Evolutionary conservation across 2,113 vertebrate species (phyloP).

Genomic region (Apaloderma vittatum): DNA sequence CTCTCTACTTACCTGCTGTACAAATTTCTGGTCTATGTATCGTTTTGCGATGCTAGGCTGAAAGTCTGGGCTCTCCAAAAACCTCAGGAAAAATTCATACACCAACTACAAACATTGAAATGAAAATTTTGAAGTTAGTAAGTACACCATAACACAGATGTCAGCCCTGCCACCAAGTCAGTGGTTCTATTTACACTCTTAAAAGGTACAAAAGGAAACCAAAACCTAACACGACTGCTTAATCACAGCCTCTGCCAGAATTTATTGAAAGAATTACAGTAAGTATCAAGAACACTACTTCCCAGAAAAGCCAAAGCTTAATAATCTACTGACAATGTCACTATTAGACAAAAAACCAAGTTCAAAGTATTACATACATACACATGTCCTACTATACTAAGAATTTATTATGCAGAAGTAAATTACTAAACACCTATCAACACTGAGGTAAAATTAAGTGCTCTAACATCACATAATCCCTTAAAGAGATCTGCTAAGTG

Average conservation of each 20-base stretch:
- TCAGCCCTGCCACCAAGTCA: background rate
- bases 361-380: background rate
- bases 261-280: background rate
- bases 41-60: conserved; percentile 96
- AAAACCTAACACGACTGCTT: background rate
- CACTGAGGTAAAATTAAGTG: background rate
- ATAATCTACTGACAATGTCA: background rate
- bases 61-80: conserved; percentile 97
- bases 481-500: background rate
- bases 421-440: background rate
- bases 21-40: conserved; percentile 97
- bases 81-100: conserved; percentile 97
- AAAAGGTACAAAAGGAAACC: background rate
- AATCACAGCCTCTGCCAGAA: background rate
- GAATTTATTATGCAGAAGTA: background rate
- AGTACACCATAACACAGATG: background rate
- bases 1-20: conserved; percentile 89
- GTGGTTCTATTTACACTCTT: background rate
- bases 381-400: background rate
- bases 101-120: conserved; percentile 86
- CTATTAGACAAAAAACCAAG: background rate
- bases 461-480: background rate
- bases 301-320: background rate
- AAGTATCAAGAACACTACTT: background rate
- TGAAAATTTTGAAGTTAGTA: background rate